These are phyloP conservation scores for Xestia rhomboidea DNA, from an alignment of 2,888 invertebrate species.

Conservation along the genomic window DNA sequence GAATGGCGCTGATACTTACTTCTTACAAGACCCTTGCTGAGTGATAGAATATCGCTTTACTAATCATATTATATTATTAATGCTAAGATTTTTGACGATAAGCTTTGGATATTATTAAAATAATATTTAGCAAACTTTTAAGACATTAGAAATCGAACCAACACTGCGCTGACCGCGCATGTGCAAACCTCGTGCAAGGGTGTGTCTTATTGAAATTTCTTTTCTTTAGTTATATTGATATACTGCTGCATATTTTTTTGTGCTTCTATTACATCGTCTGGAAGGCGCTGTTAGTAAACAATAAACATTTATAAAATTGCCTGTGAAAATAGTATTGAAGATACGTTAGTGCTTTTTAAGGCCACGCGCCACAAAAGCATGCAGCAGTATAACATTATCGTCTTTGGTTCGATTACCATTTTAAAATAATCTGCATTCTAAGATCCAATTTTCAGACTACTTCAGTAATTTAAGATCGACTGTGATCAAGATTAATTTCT, in stretches of 20 bases:
- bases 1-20: slow-evolving; percentile 30
- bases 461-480: not conserved
- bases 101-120: slow-evolving; percentile 14
- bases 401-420: slow-evolving; percentile 22
- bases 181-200: not conserved
- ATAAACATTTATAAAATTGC: not conserved
- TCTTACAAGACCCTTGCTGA: not conserved
- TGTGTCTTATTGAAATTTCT: not conserved
- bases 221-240: not conserved
- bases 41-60: slow-evolving; percentile 53
- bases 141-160: slow-evolving; percentile 18
- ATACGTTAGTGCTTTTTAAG: not conserved
- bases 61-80: slow-evolving; percentile 40
- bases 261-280: not conserved
- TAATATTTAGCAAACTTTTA: not conserved
- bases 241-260: not conserved
- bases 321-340: not conserved
- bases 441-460: slow-evolving; percentile 1
- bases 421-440: not conserved
- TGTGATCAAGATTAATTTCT: slow-evolving; percentile 21
- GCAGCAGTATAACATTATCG: not conserved
- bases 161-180: not conserved
- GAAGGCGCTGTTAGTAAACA: not conserved
- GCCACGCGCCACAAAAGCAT: not conserved
- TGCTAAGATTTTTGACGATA: slow-evolving; percentile 29